Conservation (phyloP, 2,888 invertebrate species). For the Orthonevra nobilis region DNA sequence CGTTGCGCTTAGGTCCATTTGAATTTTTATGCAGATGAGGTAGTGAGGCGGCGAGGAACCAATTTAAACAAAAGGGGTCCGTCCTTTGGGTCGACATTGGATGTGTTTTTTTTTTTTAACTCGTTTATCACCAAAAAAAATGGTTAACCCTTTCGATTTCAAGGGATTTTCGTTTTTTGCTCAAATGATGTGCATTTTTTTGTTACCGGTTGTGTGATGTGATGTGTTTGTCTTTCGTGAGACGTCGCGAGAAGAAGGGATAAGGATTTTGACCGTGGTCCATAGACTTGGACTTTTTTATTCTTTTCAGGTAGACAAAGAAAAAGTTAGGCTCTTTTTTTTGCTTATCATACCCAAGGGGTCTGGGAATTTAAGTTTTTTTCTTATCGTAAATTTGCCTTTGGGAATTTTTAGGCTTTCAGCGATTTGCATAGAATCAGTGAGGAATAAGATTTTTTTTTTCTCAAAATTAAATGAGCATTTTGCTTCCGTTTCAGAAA, state of each 20-base stretch:
- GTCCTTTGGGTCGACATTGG: slow-evolving; percentile 54
- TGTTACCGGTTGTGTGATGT: slow-evolving; percentile 6
- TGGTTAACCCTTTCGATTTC: slow-evolving; percentile 67
- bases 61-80: slow-evolving; percentile 68
- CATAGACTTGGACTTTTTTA: slow-evolving; percentile 61
- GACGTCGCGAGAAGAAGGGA: slow-evolving; percentile 55
- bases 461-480: slow-evolving; percentile 14
- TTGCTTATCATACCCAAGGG: slow-evolving; percentile 12
- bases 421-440: slow-evolving; percentile 60
- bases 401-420: slow-evolving; percentile 24
- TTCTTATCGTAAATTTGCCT: neutral
- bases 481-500: too few relatives aligned
- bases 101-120: slow-evolving; percentile 47
- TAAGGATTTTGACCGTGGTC: slow-evolving; percentile 66
- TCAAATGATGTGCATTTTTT: slow-evolving; percentile 36
- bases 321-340: slow-evolving; percentile 14
- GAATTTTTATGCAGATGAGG: slow-evolving; percentile 68
- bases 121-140: slow-evolving; percentile 49
- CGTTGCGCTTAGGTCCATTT: slow-evolving; percentile 53
- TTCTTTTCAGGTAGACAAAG: slow-evolving; percentile 55
- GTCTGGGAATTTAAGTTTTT: slow-evolving; percentile 56
- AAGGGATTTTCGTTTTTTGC: slow-evolving; percentile 39
- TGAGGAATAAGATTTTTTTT: slow-evolving; percentile 12
- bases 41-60: slow-evolving; percentile 45
- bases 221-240: slow-evolving; percentile 55